These are phyloP conservation scores for Stegastes partitus DNA, from an alignment of 2,113 vertebrate species.

Conservation along the genomic window DNA sequence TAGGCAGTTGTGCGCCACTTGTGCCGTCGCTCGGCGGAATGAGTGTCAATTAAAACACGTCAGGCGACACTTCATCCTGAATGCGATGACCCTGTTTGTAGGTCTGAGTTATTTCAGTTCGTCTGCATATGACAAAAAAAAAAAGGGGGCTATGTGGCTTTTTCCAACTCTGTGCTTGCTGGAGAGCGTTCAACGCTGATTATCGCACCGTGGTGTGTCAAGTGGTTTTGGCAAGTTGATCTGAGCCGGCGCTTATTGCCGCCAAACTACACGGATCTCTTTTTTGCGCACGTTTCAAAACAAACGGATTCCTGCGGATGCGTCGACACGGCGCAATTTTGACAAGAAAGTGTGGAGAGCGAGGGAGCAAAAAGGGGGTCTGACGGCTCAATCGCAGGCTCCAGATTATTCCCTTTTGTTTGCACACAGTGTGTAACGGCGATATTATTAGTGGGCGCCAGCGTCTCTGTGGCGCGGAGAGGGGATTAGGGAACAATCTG, in stretches of 20 bases:
- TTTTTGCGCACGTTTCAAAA: no score
- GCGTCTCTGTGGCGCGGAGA: slow-evolving; percentile 31
- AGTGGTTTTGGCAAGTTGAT: slow-evolving; percentile 58
- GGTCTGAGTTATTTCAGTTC: slow-evolving; percentile 27
- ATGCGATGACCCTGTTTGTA: slow-evolving; percentile 39
- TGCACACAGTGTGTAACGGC: slow-evolving; percentile 49
- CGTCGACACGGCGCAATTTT: background rate
- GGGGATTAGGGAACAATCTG: slow-evolving; percentile 70
- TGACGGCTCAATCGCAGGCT: slow-evolving; percentile 48
- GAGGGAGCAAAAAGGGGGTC: background rate
- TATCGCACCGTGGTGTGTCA: slow-evolving; percentile 33
- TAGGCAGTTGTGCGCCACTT: background rate
- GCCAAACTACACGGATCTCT: background rate
- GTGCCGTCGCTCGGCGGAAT: background rate
- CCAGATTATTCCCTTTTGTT: slow-evolving; percentile 63
- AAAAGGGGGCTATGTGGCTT: slow-evolving; percentile 27
- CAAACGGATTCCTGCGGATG: background rate
- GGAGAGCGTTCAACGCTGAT: slow-evolving; percentile 50
- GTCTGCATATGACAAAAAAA: slow-evolving; percentile 75
- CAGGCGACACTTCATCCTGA: slow-evolving; percentile 21
- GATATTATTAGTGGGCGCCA: slow-evolving; percentile 42
- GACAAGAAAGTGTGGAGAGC: background rate
- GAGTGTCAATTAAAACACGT: slow-evolving; percentile 39
- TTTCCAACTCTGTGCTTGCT: slow-evolving; percentile 29
- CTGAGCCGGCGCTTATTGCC: background rate